These are phyloP conservation scores for Pocillopora meandrina DNA, from an alignment of 92 coral and sea anemone species.

Conservation along the genomic window DNA sequence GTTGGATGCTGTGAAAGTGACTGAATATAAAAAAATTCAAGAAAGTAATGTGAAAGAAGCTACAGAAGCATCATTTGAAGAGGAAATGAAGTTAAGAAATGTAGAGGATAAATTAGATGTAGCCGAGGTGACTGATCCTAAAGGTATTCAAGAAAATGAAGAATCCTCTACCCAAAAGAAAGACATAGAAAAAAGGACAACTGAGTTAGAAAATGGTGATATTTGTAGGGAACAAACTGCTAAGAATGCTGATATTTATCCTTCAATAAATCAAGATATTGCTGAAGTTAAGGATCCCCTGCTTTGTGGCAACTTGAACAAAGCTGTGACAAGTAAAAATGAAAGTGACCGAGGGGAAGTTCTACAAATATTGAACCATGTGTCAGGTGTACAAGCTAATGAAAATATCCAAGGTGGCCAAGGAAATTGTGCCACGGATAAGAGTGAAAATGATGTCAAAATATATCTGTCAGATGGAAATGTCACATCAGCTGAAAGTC, in stretches of 20 bases:
- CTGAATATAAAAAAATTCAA: no score
- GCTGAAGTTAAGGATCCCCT: neutral
- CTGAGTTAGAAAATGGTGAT: no score
- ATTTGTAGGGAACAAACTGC: no score
- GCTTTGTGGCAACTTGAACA: neutral
- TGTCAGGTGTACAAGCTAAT: neutral
- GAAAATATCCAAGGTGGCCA: neutral
- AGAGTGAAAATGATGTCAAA: neutral
- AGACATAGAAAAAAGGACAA: no score
- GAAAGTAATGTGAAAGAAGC: no score
- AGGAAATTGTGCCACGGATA: neutral
- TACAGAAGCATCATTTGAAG: no score
- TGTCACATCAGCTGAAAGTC: neutral
- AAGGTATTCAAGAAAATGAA: no score
- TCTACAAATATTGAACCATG: neutral
- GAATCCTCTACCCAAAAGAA: no score
- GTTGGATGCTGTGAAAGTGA: no score
- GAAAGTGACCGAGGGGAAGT: neutral
- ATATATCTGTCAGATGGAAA: neutral
- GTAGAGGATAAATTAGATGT: neutral
- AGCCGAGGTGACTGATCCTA: no score
- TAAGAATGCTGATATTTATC: no score
- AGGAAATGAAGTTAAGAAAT: no score
- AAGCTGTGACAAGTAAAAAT: neutral
- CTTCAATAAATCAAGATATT: neutral